These are phyloP conservation scores for Podargus strigoides DNA, from an alignment of 2,797 vertebrate genomes.

Conservation along the genomic window DNA sequence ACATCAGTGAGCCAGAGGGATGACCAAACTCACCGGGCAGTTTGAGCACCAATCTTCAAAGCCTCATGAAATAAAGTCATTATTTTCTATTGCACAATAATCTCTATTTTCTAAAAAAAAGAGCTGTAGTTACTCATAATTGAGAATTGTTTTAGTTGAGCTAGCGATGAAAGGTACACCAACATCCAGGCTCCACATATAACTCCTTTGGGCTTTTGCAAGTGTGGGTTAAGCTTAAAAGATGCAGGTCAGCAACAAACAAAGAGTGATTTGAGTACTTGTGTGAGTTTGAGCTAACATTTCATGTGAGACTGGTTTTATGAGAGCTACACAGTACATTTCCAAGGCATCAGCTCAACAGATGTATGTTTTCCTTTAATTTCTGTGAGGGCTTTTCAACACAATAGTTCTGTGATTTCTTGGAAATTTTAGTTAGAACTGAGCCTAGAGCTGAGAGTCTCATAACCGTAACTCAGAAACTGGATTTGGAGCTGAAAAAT, in stretches of 20 bases:
- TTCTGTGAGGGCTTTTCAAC: conserved; percentile 26
- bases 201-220: neutral
- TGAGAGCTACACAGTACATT: conserved; percentile 13
- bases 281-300: conserved; percentile 17
- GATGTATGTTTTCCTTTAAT: conserved; percentile 47
- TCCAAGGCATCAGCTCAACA: conserved; percentile 16
- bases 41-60: neutral
- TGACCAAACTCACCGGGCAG: neutral
- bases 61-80: neutral
- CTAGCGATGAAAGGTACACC: neutral
- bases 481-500: conserved; percentile 62
- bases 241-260: conserved; percentile 9
- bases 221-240: conserved; percentile 38
- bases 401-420: conserved; percentile 29
- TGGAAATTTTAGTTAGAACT: conserved; percentile 44
- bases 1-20: neutral
- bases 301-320: conserved; percentile 13
- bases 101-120: neutral
- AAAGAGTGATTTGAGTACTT: neutral
- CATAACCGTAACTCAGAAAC: conserved; percentile 45
- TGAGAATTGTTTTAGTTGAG: neutral
- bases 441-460: conserved; percentile 47
- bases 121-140: neutral
- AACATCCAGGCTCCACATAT: neutral
- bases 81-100: neutral